phyloP scores from a whole-genome alignment of 2,888 invertebrate species.

The Candidula unifasciata region DNA sequence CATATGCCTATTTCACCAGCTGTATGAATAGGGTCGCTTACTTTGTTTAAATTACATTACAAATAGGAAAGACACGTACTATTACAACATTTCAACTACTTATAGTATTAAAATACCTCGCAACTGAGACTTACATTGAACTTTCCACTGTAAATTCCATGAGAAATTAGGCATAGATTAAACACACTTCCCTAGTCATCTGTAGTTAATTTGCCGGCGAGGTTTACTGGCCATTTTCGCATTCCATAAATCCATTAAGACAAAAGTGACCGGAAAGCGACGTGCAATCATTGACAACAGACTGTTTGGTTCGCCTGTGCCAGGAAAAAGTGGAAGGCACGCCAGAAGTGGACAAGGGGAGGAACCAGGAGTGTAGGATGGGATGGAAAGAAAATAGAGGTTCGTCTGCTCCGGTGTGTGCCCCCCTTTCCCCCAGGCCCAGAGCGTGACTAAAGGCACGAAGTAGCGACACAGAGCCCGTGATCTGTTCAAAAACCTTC shows the following conservation, averaged over 20 bases:
- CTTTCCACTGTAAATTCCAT: too few relatives aligned
- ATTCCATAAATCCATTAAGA: conserved; percentile 6
- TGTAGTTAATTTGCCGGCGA: too few relatives aligned
- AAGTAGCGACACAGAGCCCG: neutral
- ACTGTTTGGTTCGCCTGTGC: neutral
- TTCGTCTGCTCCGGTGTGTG: neutral
- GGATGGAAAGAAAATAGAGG: neutral
- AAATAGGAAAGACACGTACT: too few relatives aligned
- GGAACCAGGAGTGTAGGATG: neutral
- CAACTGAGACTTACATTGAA: too few relatives aligned
- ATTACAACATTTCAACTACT: too few relatives aligned
- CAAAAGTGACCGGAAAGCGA: conserved; percentile 1
- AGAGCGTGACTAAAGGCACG: conserved; percentile 16
- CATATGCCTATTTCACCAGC: too few relatives aligned
- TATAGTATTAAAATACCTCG: too few relatives aligned
- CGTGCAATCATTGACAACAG: neutral
- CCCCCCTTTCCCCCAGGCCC: neutral
- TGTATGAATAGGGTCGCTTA: too few relatives aligned
- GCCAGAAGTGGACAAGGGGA: too few relatives aligned
- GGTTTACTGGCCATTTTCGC: neutral
- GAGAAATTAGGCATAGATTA: too few relatives aligned
- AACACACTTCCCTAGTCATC: too few relatives aligned
- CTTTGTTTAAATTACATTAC: too few relatives aligned
- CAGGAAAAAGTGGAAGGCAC: neutral
- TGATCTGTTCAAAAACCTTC: neutral